A percentile compares a stretch with the other conserved stretches of the same genome.
Evolutionary conservation across 2,797 vertebrate species (phyloP).

Genomic region (Acipenser ruthenus): DNA sequence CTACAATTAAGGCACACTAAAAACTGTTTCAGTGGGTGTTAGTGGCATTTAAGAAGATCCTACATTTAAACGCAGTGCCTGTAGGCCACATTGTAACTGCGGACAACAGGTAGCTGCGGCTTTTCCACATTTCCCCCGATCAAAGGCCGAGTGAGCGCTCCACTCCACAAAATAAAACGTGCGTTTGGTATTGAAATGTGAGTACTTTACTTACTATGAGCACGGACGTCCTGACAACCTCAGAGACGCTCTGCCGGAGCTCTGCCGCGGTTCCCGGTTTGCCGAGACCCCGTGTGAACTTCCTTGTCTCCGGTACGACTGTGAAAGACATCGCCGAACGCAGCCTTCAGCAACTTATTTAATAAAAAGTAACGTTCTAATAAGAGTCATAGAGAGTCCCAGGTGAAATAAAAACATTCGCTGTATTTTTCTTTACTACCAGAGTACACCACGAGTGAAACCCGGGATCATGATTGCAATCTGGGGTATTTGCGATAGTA

Average conservation of each 20-base stretch:
- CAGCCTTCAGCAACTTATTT: conserved; percentile 24
- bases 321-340: conserved; percentile 46
- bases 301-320: conserved; percentile 72
- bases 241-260: conserved; percentile 88
- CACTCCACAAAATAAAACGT: not conserved
- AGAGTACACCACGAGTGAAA: conserved; percentile 29
- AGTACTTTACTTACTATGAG: conserved; percentile 64
- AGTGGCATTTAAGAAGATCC: too few relatives aligned
- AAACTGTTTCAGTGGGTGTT: too few relatives aligned
- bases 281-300: conserved; percentile 84
- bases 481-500: conserved; percentile 19
- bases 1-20: too few relatives aligned
- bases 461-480: conserved; percentile 24
- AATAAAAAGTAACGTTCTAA: conserved; percentile 1
- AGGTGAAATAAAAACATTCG: conserved; percentile 19
- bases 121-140: not conserved
- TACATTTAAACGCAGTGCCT: too few relatives aligned
- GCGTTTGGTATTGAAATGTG: not conserved
- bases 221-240: conserved; percentile 84
- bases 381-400: conserved; percentile 10
- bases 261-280: conserved; percentile 91
- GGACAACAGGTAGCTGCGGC: not conserved
- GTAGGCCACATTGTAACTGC: not conserved
- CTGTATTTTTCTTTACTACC: conserved; percentile 22
- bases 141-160: not conserved